Evolutionary conservation across 2,113 vertebrate species (phyloP), one percentile per base, ranked within the genome.

Genomic region (Odobenus rosmarus): DNA sequence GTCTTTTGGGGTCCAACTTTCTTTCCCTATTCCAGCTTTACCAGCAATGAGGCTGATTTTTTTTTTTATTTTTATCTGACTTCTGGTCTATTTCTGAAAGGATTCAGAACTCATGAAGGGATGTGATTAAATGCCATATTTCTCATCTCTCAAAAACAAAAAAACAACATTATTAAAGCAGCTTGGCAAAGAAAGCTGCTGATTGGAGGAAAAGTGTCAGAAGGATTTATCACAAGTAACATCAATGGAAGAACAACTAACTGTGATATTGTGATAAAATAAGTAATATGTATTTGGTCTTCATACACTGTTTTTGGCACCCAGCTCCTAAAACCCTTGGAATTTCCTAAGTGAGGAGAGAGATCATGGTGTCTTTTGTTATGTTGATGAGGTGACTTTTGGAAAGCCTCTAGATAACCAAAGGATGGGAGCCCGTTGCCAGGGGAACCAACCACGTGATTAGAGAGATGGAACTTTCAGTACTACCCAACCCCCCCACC

Each of bases 81-180:
- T 61, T 97, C 67, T 81, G 46, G 14, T n/a, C 87, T 82, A 46
- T 80, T 88, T 93, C 72, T 92, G 46, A 93, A 93, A 93, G 71
- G 49, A 92, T 82, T 95, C 74, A 64, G 76, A 92, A 69, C 49
- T 90, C 31, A 57, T 5, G 51, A 59, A 55, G 1, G 5, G 3
- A 77, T 90, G 13, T 83, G n/a, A 91, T 59, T 76, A 85, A 90
- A 96, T 64, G 16, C 1, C 39, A 31, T 64, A 74, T 80, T 85
- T 62, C 62, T 81, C 55, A 4, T 71, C 24, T 24, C 71, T 59
- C 36, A 71, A 62, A 87, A 79, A 31, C 21, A 4, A 72, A 39
- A 15, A 62, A 23, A 71, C 36, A 72, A 23, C 16, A 31, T 1
- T 26, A 53, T 39, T 76, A 49, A 92, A 72, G 31, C 33, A 95